Percentiles rank a stretch among this genome's conserved stretches.
Conservation (phyloP, 2,888 invertebrate species). For the Drosophila ustulata region DNA sequence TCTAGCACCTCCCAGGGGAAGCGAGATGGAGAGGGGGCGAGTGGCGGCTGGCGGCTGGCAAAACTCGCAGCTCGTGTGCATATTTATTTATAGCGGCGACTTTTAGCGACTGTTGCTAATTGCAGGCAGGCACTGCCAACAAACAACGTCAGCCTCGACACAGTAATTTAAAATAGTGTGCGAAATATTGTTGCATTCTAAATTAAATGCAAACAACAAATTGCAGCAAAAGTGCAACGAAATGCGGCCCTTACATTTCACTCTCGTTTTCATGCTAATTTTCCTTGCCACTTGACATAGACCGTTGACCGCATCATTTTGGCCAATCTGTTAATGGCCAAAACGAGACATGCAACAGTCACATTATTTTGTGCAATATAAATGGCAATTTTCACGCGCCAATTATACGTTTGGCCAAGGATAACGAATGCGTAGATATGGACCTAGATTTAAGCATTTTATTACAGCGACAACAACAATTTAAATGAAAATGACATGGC, state of each 20-base stretch:
- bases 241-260: constrained; percentile 44
- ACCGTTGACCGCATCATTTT: constrained; percentile 14
- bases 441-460: constrained; percentile 83
- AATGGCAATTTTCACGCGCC: constrained; percentile 57
- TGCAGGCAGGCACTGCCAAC: constrained; percentile 32
- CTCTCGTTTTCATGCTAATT: constrained; percentile 8
- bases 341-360: constrained; percentile 23
- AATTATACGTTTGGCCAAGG: constrained; percentile 71
- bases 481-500: constrained; percentile 72
- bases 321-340: constrained; percentile 56
- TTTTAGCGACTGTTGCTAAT: constrained; percentile 40
- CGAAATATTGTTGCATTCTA: constrained; percentile 19
- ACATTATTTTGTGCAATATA: constrained; percentile 44
- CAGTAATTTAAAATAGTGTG: constrained; percentile 65
- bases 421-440: constrained; percentile 83
- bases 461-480: constrained; percentile 75
- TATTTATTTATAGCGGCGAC: constrained; percentile 30
- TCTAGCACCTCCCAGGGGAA: constrained; percentile 5
- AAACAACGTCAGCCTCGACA: constrained; percentile 58
- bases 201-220: constrained; percentile 29
- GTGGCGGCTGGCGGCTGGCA: constrained; percentile 7
- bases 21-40: neutral
- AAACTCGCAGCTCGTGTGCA: constrained; percentile 52
- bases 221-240: constrained; percentile 5
- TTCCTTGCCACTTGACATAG: constrained; percentile 36